Conservation (phyloP, 2,113 vertebrate species). For the Archilochus colubris region DNA sequence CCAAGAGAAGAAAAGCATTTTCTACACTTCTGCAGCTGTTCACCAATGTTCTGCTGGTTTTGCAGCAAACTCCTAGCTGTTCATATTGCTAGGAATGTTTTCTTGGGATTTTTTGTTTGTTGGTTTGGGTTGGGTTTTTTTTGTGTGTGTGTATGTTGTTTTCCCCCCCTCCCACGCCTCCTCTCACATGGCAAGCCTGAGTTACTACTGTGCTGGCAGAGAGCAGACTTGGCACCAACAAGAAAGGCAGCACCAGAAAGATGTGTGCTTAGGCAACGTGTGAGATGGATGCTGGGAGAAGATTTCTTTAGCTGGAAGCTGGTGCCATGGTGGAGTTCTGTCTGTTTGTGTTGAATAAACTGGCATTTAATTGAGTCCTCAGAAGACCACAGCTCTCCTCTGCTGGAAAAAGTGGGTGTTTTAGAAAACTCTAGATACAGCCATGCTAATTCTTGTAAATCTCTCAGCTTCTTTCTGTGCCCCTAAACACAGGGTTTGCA, state of each 20-base stretch:
- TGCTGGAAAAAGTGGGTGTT: slow-evolving; percentile 1
- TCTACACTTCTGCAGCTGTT: background rate
- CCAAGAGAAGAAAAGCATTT: background rate
- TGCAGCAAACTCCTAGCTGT: slow-evolving; percentile 9
- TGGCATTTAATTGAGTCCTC: background rate
- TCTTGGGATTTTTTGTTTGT: background rate
- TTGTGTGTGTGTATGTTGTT: no score
- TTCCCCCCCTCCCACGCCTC: background rate
- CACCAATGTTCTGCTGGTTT: background rate
- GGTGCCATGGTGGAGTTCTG: background rate
- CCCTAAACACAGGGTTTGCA: slow-evolving; percentile 28
- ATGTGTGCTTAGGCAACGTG: background rate
- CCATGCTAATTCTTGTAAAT: background rate
- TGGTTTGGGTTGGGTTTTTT: no score
- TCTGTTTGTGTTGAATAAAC: background rate
- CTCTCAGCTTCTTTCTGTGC: background rate
- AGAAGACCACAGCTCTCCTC: background rate
- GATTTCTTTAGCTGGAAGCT: background rate
- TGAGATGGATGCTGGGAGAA: background rate
- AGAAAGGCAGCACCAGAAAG: background rate
- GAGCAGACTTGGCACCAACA: background rate
- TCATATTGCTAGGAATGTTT: background rate
- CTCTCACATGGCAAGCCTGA: background rate
- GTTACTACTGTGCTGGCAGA: slow-evolving; percentile 21
- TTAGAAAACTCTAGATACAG: background rate